Percentiles rank a stretch among this genome's conserved stretches.
Evolutionary conservation across 2,113 vertebrate species (phyloP).

Genomic region (Percopsis transmontana): DNA sequence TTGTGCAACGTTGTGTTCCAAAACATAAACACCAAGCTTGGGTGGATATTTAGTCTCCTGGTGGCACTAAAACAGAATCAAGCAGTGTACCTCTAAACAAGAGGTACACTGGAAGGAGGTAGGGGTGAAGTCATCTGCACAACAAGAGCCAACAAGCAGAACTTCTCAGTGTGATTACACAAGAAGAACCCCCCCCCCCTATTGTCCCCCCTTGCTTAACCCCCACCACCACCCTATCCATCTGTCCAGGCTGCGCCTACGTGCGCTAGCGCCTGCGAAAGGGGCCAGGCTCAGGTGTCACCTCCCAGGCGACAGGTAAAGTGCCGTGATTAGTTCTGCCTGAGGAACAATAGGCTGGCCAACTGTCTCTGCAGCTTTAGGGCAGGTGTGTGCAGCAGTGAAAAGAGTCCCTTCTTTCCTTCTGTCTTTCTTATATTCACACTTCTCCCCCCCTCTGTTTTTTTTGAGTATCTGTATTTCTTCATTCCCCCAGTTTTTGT

Average conservation of each 20-base stretch:
- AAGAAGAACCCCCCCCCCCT: background rate
- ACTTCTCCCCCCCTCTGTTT: background rate
- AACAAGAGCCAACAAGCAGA: slow-evolving; percentile 26
- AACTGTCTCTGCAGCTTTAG: slow-evolving; percentile 52
- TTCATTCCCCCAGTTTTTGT: background rate
- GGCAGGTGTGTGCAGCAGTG: slow-evolving; percentile 62
- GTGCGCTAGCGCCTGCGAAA: slow-evolving; percentile 28
- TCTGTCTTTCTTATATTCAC: slow-evolving; percentile 2
- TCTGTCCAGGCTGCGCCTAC: slow-evolving; percentile 33
- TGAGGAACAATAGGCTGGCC: slow-evolving; percentile 57
- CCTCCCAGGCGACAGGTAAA: slow-evolving; percentile 72
- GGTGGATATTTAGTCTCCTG: too few relatives aligned
- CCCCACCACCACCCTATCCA: slow-evolving; percentile 3
- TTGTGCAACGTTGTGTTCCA: too few relatives aligned
- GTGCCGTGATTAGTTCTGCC: slow-evolving; percentile 74
- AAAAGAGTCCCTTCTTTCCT: slow-evolving; percentile 46
- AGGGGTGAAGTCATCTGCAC: slow-evolving; percentile 17
- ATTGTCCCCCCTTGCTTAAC: slow-evolving; percentile 43
- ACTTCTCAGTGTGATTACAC: slow-evolving; percentile 27
- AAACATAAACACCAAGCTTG: too few relatives aligned
- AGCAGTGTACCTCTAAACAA: slow-evolving; percentile 1
- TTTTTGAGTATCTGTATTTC: background rate
- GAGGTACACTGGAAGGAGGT: too few relatives aligned
- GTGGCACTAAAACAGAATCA: too few relatives aligned
- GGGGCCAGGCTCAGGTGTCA: slow-evolving; percentile 69